Base-by-base conservation (phyloP, 2,888 invertebrate genomes). In the Drosophila rellima region DNA sequence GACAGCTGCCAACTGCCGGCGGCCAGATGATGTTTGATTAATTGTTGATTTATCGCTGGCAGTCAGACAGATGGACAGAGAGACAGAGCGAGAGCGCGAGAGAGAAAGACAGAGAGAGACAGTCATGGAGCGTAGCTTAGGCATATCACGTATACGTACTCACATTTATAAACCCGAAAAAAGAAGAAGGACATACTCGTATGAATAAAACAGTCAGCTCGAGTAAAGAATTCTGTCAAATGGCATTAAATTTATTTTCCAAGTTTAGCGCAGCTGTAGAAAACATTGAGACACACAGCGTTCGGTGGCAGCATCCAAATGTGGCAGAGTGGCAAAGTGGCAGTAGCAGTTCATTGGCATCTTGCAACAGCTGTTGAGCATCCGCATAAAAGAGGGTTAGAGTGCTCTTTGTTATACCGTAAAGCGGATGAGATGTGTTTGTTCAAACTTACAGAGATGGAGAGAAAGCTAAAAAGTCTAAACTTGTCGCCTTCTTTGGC, bases 41-140 rank as follows among this genome's bases (percentile, higher is more conserved):
- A 89, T 91, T 85, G 85, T 84, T 91, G 91, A 91, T 91, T 91
- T 91, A 90, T 91, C 67, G 74, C 77, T 78, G 78, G 80, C 66
- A 70, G 35, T 44, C 37, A 39, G 11, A 37, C 40, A 62, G 23
- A 26, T 18, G 48, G 47, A n/a, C 55, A 40, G 31, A 50, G 39
- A 15, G 11, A 31, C 18, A n/a, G 17, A 8, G 2, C 4, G 5
- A 17, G 4, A 23, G 26, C 29, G 7, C 13, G 10, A 44, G 23
- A 42, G n/a, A 45, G 45, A n/a, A n/a, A 26, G 8, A n/a, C 15
- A 23, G 15, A 31, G 17, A 47, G 5, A 13, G 17, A 31, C 20
- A 11, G 10, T 20, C 4, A 13, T 18, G 56, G 39, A 64, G 45
- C 26, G 29, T 31, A 61, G 63, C 57, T 67, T 65, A 63, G 68